phyloP scores from a whole-genome alignment of 2,888 invertebrate genomes.

The Dicranocentrus wangi region DNA sequence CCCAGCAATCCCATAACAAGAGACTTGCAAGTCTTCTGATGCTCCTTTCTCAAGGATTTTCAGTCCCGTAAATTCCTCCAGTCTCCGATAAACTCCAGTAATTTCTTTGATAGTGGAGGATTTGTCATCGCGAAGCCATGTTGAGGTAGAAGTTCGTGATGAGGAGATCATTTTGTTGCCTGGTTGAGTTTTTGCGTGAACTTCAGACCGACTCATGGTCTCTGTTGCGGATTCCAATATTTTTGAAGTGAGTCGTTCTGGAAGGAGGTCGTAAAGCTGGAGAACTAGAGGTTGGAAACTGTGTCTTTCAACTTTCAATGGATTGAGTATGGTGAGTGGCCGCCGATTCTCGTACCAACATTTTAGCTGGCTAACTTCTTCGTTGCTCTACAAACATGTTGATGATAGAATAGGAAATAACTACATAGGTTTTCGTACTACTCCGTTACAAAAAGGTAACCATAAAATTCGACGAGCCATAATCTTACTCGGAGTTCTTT shows the following conservation, averaged over 20 bases:
- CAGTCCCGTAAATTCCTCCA: conserved; percentile 74
- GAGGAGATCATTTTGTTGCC: conserved; percentile 71
- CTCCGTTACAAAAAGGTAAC: too few relatives aligned
- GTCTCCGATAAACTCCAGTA: conserved; percentile 70
- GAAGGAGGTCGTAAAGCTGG: conserved; percentile 74
- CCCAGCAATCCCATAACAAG: conserved; percentile 77
- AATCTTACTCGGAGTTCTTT: conserved; percentile 67
- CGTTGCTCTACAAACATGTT: not conserved
- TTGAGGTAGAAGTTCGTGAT: conserved; percentile 74
- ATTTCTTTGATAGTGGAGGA: conserved; percentile 56
- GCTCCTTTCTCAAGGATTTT: conserved; percentile 69
- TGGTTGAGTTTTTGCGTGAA: conserved; percentile 42
- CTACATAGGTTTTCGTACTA: too few relatives aligned
- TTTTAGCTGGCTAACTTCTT: conserved; percentile 67
- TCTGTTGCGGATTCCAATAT: conserved; percentile 73
- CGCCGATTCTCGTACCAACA: conserved; percentile 73
- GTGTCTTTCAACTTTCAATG: conserved; percentile 73
- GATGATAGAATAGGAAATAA: too few relatives aligned
- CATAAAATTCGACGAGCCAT: too few relatives aligned
- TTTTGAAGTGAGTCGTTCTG: conserved; percentile 71
- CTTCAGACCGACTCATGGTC: conserved; percentile 73
- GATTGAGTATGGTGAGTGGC: conserved; percentile 72
- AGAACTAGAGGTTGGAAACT: conserved; percentile 73
- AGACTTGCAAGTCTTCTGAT: conserved; percentile 74
- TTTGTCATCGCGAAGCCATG: conserved; percentile 73